Conservation (phyloP, 2,797 vertebrate genomes). For the Crax fasciolata region DNA sequence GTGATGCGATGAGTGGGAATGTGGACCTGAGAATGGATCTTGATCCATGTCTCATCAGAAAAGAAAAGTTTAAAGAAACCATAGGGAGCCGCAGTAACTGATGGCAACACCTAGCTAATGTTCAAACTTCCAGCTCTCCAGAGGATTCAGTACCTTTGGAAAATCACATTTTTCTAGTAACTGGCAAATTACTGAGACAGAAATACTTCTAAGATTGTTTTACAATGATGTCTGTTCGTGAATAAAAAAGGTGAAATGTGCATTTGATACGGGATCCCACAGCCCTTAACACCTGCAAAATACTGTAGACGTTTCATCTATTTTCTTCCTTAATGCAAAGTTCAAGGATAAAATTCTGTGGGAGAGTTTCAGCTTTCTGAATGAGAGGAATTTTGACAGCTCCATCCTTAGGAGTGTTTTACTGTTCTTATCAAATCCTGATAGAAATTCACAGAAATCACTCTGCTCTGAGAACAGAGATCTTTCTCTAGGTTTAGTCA, state of each 20-base stretch:
- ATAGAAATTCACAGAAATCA: neutral
- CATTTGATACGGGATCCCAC: neutral
- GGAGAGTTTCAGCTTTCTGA: neutral
- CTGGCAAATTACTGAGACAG: neutral
- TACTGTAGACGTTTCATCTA: accelerated
- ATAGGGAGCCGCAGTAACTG: neutral
- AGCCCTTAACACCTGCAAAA: neutral
- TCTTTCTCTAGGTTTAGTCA: neutral
- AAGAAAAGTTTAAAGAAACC: neutral
- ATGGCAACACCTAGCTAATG: neutral
- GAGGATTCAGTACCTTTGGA: neutral
- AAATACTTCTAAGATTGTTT: neutral
- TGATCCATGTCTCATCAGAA: neutral
- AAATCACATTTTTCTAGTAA: neutral
- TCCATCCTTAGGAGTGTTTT: neutral
- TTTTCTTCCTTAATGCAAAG: neutral
- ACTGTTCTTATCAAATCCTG: neutral
- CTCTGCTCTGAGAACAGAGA: neutral
- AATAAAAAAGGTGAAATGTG: neutral
- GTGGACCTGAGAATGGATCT: neutral
- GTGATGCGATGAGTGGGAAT: neutral
- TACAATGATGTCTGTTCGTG: neutral
- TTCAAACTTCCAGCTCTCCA: neutral
- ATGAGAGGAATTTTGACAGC: neutral
- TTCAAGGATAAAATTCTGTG: neutral